Evolutionary conservation across 1,140 invertebrate genomes (phyloP).

Genomic region (Steinernema feltiae): DNA sequence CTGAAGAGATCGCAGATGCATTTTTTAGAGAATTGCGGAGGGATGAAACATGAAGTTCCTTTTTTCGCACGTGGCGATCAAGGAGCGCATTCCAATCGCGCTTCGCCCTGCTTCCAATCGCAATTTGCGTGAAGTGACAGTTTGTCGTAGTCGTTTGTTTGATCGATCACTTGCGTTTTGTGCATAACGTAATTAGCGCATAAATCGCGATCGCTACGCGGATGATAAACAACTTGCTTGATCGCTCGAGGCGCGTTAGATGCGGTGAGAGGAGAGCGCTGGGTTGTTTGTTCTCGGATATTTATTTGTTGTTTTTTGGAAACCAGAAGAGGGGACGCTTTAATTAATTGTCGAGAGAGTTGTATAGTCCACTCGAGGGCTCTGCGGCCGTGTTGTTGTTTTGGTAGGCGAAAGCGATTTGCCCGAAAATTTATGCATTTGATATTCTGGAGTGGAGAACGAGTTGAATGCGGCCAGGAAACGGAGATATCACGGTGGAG

Average conservation of each 20-base stretch:
- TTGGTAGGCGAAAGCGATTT: no score
- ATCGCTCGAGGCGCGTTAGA: conserved; percentile 1
- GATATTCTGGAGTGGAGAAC: neutral
- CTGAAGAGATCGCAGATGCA: no score
- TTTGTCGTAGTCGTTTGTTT: neutral
- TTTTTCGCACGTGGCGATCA: no score
- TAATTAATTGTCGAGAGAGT: neutral
- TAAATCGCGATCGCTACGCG: neutral
- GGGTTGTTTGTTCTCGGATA: neutral
- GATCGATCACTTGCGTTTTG: neutral
- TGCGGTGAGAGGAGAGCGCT: no score
- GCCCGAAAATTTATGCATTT: neutral
- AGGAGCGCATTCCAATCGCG: no score
- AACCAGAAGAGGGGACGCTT: neutral
- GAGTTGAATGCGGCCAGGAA: neutral
- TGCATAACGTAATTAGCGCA: neutral
- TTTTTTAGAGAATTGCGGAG: no score
- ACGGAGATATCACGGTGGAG: neutral
- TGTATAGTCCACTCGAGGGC: no score
- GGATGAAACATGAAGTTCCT: no score
- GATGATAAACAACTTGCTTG: neutral
- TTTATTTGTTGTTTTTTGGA: neutral
- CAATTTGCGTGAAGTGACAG: neutral
- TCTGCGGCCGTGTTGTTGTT: no score
- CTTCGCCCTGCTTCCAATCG: neutral